Evolutionary conservation across 2,888 invertebrate genomes (phyloP).

Genomic region (Sceliomorpha sp.): DNA sequence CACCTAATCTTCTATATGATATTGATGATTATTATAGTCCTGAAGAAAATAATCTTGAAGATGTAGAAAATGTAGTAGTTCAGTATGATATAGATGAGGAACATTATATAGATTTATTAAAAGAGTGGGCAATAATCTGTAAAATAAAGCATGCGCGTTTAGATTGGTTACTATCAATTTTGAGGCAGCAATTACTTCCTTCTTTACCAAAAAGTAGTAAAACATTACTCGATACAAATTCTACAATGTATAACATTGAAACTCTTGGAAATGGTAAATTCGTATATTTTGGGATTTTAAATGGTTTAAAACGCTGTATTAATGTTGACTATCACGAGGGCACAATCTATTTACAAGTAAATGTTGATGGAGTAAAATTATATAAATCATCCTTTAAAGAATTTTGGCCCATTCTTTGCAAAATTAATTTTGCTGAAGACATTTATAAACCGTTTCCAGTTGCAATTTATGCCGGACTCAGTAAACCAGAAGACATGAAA

Average conservation of each 20-base stretch:
- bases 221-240: conserved; percentile 35
- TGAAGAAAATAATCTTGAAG: neutral
- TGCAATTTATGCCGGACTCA: conserved; percentile 40
- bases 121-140: conserved; percentile 19
- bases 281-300: conserved; percentile 42
- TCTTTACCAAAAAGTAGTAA: conserved; percentile 38
- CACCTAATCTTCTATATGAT: too few species aligned
- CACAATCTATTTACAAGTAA: conserved; percentile 36
- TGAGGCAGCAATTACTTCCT: conserved; percentile 30
- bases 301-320: conserved; percentile 36
- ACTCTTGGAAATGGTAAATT: conserved; percentile 30
- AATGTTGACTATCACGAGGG: conserved; percentile 35
- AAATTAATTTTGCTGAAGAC: too few species aligned
- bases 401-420: conserved; percentile 52
- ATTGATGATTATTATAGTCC: neutral
- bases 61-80: neutral
- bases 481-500: conserved; percentile 37
- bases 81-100: neutral
- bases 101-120: neutral
- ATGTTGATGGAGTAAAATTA: conserved; percentile 48
- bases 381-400: conserved; percentile 26
- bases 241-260: conserved; percentile 25
- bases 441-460: conserved; percentile 49
- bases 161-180: conserved; percentile 31
- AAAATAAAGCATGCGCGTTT: conserved; percentile 19